Evolutionary conservation across 2,113 vertebrate genomes (phyloP).

Genomic region (Epinephelus moara): DNA sequence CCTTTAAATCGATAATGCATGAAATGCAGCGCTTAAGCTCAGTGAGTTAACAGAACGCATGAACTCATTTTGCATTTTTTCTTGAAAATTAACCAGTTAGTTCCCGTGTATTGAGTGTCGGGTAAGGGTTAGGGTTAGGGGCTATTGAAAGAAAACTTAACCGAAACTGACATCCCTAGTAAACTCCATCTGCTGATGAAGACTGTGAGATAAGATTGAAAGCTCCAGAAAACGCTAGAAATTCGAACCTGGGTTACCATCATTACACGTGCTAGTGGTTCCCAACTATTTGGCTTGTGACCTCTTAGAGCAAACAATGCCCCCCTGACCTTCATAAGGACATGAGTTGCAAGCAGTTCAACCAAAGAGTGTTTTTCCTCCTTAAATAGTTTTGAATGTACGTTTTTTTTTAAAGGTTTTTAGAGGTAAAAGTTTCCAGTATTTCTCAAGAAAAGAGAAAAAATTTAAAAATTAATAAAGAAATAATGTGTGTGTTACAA

Average conservation of each 20-base stretch:
- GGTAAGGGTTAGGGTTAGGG: too few relatives aligned
- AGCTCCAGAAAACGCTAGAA: not conserved
- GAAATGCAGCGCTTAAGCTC: too few relatives aligned
- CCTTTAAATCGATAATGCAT: too few relatives aligned
- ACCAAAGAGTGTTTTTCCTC: constrained; percentile 20
- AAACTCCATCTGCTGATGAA: not conserved
- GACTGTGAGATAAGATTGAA: not conserved
- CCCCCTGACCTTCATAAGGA: not conserved
- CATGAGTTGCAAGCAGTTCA: not conserved
- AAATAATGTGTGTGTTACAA: not conserved
- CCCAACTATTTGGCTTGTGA: not conserved
- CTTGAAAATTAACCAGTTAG: too few relatives aligned
- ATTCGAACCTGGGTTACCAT: not conserved
- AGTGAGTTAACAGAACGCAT: too few relatives aligned
- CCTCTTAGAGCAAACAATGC: not conserved
- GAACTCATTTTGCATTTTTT: too few relatives aligned
- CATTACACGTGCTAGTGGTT: not conserved
- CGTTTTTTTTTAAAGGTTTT: not conserved
- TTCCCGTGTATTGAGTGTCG: too few relatives aligned
- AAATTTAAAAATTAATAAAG: not conserved
- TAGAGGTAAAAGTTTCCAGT: not conserved
- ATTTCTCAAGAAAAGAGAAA: not conserved
- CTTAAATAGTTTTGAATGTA: not conserved
- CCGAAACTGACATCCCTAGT: not conserved
- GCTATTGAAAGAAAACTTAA: too few relatives aligned